Evolutionary conservation across 1,140 invertebrate species (phyloP), one percentile per base, ranked within the genome.

Genomic region (Acromyrmex charruanus): DNA sequence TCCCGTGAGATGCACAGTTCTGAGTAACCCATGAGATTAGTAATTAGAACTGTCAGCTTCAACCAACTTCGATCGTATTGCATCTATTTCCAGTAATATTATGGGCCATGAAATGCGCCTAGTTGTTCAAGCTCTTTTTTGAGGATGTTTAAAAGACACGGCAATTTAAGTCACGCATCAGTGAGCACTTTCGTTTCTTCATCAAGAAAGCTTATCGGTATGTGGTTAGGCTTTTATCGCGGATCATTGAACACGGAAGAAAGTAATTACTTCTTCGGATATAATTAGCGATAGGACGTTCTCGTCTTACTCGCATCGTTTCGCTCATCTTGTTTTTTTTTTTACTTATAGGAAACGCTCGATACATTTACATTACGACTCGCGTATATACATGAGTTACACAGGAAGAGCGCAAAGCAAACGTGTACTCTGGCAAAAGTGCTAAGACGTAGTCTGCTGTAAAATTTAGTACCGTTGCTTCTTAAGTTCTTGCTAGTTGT

Each of bases 211-310:
- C 49, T 80, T 69, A 68, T 80, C 28, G 7, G 28, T 75, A 18
- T 77, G 25, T 28, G 79, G 14, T 69, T 71, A 61, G 14, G 69
- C 69, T 84, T 84, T 84, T 74, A 84, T 61, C 69, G 12, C 55
- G 80, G 39, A 63, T 74, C 80, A 84, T 61, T 18, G 55, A 84
- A 16, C 80, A 74, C 39, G 68, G 69, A 84, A 80, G 44, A 80
- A 74, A 74, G 39, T 74, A 74, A 84, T 84, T 84, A 75, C 28
- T 74, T 51, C 69, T 74, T 75, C 25, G 68, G 25, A 51, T 63
- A 49, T 61, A 84, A 84, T 84, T 84, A 61, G 28, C 53, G 31
- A n/a, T 53, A 14, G 7, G 0, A 10, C 51, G 51, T 28, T 31
- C 16, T 55, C n/a, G n/a, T 69, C 31, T 55, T 69, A 35, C 16